phyloP scores from a whole-genome alignment of 2,113 vertebrate species.

The Trogon surrucura region DNA sequence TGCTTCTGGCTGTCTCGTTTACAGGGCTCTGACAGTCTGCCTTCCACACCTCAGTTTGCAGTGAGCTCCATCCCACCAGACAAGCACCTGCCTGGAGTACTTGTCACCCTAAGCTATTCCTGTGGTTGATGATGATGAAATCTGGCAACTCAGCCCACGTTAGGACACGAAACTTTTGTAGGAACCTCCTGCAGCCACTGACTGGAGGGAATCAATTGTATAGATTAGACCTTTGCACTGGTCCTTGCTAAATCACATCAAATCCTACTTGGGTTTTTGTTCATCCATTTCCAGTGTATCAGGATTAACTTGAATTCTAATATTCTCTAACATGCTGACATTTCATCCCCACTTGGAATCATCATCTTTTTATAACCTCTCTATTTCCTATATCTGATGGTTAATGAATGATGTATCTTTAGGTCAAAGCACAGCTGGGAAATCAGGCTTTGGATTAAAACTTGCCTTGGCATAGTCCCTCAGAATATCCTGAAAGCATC shows the following conservation, averaged over 20 bases:
- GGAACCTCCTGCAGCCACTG: not conserved
- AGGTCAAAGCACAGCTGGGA: not conserved
- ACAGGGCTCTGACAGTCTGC: not conserved
- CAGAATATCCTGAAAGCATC: not conserved
- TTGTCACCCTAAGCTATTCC: not conserved
- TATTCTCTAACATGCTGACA: not conserved
- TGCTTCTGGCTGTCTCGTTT: fast-evolving
- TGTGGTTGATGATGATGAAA: not conserved
- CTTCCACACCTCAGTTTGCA: not conserved
- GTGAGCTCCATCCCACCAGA: not conserved
- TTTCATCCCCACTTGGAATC: not conserved
- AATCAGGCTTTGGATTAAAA: not conserved
- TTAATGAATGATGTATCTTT: not conserved
- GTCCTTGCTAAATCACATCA: not conserved
- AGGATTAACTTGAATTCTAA: not conserved
- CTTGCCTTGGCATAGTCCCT: not conserved
- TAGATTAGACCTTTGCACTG: not conserved
- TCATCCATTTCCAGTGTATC: not conserved
- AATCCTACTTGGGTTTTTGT: not conserved
- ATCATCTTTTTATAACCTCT: not conserved
- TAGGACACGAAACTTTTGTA: not conserved
- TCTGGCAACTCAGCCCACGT: fast-evolving
- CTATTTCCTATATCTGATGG: not conserved
- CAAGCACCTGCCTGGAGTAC: not conserved
- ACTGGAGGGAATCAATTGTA: not conserved